Evolutionary conservation across 2,888 invertebrate species (phyloP), one percentile per base, ranked within the genome.

Genomic region (Pharmacophagus antenor): DNA sequence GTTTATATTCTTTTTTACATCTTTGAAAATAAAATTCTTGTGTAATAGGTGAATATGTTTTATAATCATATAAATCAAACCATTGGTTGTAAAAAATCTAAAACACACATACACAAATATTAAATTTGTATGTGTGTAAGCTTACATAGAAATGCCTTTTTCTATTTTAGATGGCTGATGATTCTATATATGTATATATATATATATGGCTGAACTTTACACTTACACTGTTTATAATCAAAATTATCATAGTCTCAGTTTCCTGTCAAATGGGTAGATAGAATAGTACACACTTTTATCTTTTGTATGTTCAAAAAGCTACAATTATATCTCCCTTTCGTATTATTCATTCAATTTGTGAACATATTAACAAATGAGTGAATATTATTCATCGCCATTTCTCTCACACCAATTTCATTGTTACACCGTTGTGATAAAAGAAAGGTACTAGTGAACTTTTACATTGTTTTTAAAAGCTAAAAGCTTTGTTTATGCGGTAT

Each of bases 261-360:
- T 49, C 49, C 49, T 27, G 55, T 59, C n/a, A 42, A 50, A 44
- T 55, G 27, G 49, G 55, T 50, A 55, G 54, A 55, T 55, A 60
- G 27, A 47, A n/a, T 48, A n/a, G 59, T 41, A 18, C n/a, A 5
- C 37, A 23, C 17, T 42, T 41, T 15, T 27, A 7, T 27, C 23
- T 57, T 27, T 22, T 20, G 3, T 17, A 2, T n/a, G 15, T 44
- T 55, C 18, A 8, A 55, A 60, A 60, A 54, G 55, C 27, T 54
- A 15, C 22, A 55, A 55, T 55, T 50, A 42, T 5, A 46, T 42
- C 27, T 15, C 23, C 17, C 44, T 54, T 42, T 59, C 17, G 2
- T 58, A 20, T 55, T 50, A 60, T 31, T 60, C 59, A 60, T 27
- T 23, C 23, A 50, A 55, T 60, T 31, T 60, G 44, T 44, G 50